Base-by-base conservation (phyloP, 2,797 vertebrate species). In the Paramormyrops hopkinsi region DNA sequence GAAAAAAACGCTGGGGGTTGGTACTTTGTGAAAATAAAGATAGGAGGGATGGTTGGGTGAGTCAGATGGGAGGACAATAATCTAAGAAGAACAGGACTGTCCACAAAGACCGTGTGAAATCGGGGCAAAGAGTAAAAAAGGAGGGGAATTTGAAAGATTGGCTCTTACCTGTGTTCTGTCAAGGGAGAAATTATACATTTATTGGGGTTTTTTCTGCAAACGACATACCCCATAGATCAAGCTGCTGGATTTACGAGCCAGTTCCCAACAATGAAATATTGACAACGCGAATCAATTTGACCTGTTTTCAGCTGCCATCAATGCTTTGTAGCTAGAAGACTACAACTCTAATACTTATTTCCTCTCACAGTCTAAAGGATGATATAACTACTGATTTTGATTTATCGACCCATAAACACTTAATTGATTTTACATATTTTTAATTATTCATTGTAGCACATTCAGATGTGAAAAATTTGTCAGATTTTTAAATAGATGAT, bases 141-240 rank as follows among this genome's bases (percentile, higher is more conserved):
- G 41, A 46, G 41, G 41, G 33, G 76, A 82, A 82, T 46, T 17
- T 82, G 76, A 82, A 82, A 82, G 37, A 82, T 46, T 82, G 76
- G 41, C 41, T 82, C 2, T 96, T 96, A 93, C 95, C 96, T 93
- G 97, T 98, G 98, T 97, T 98, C 97, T 97, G 97, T 98, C 97
- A 99, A 98, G 98, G 98, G 98, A 99, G 97, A 99, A 99, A 99
- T 99, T 99, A 99, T 98, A 98, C 98, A 98, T 98, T 98, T 98
- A 98, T 97, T 96, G 96, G 97, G 97, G 97, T 97, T 99, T 98
- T 98, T 98, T 97, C 97, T 97, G 97, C 97, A 97, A 97, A 96
- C 97, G 96, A 98, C 96, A 96, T 97, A 95, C 95, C 96, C 97
- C 98, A 99, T 99, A 98, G 97, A 99, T 99, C 98, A 99, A 97